Conservation (phyloP, 2,888 invertebrate species). For the Proisotoma minuta region DNA sequence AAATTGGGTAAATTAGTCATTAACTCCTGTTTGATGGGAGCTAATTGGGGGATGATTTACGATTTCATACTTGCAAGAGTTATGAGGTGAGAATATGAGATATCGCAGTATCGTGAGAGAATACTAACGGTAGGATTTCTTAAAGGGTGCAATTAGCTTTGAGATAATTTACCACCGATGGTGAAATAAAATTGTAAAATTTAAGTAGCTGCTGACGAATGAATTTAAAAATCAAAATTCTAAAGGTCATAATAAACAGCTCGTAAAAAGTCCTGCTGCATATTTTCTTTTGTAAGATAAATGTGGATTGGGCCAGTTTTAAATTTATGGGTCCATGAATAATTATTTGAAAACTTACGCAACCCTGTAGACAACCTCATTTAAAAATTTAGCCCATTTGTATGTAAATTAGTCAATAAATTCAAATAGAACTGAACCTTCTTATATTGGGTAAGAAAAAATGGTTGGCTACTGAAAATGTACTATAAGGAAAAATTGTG, state of each 20-base stretch:
- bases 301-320: neutral
- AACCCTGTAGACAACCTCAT: neutral
- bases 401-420: neutral
- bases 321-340: no score
- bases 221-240: neutral
- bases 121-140: neutral
- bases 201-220: neutral
- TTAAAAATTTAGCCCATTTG: neutral
- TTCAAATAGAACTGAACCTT: no score
- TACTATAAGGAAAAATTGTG: no score
- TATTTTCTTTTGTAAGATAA: neutral
- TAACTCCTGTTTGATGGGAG: neutral
- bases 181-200: no score
- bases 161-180: neutral
- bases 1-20: slow-evolving; percentile 5
- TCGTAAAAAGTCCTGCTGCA: neutral
- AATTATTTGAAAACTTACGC: neutral
- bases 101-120: no score
- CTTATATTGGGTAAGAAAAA: no score
- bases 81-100: no score
- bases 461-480: no score
- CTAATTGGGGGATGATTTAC: neutral
- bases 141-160: neutral
- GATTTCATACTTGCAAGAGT: no score
- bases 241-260: neutral